Evolutionary conservation across 2,888 invertebrate genomes (phyloP), one percentile per base, ranked within the genome.

Genomic region (Lasioglossum figueresi): DNA sequence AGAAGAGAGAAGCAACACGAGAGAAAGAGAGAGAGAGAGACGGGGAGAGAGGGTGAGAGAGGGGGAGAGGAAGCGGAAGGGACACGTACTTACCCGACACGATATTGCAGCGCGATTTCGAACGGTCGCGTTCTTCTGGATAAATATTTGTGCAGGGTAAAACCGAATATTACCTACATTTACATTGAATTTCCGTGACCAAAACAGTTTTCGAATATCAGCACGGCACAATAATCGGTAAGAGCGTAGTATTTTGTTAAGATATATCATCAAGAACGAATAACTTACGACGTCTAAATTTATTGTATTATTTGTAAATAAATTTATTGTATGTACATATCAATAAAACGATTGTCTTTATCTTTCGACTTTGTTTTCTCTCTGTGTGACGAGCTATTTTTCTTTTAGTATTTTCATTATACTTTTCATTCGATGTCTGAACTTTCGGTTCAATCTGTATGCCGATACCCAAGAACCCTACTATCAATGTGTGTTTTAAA

Each of bases 311-410:
- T 93, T 93, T 94, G 94, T 94, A 94, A 94, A 94, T 94, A 94
- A 93, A 91, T 91, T 94, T 88, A 93, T 92, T 94, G 93, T 94
- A 94, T 94, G 94, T 94, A 94, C 94, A 94, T 94, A 94, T 94
- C 94, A 94, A 94, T 94, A 94, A 94, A 94, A 92, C 91, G 81
- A 94, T 93, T 92, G 93, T 94, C 93, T 90, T 90, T 90, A 90
- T 80, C 80, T 86, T 71, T 52, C 5, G 72, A 19, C 43, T 82
- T 4, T 14, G 27, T 76, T 27, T 40, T 52, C 27, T 23, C 27
- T 63, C 27, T 37, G 34, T 63, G 72, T 37, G 23, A 34, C 66
- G 10, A 34, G 16, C 34, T 59, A 31, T 31, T 1, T 31, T 63
- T 8, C 19, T 31, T 16, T 19, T 2, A 19, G 8, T 34, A 14